Conservation (phyloP, 2,113 vertebrate genomes). For the Protobothrops mucrosquamatus region DNA sequence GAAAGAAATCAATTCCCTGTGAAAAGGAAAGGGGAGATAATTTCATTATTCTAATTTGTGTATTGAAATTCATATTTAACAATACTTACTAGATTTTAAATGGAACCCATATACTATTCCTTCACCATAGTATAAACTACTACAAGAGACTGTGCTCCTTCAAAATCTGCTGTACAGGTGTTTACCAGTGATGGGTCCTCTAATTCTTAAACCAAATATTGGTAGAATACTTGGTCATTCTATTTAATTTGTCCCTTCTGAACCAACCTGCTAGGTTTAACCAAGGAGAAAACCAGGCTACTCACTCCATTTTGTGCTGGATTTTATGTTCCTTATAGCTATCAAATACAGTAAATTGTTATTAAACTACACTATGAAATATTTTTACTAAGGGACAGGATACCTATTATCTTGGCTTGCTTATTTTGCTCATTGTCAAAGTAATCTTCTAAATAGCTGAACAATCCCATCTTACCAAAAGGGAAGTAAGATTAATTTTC, state of each 20-base stretch:
- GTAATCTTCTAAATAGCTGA: neutral
- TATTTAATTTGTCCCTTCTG: neutral
- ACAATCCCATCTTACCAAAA: neutral
- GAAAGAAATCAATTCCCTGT: neutral
- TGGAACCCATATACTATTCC: neutral
- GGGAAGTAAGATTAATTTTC: neutral
- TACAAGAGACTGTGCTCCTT: neutral
- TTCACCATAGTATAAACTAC: neutral
- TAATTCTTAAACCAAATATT: neutral
- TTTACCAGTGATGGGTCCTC: neutral
- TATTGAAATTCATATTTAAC: neutral
- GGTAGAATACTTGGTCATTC: neutral
- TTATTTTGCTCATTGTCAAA: neutral
- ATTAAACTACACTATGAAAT: neutral
- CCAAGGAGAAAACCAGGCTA: neutral
- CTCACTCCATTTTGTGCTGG: neutral
- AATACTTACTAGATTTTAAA: neutral
- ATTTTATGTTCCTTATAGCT: too few species aligned
- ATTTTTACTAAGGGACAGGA: neutral
- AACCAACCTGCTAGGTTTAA: neutral
- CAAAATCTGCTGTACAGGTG: neutral
- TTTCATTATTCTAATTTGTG: neutral
- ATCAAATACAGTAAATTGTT: neutral
- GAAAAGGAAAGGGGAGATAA: neutral
- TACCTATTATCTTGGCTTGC: neutral